Evolutionary conservation across 2,888 invertebrate genomes (phyloP), one percentile per base, ranked within the genome.

Genomic region (Pristionchus fissidentatus): DNA sequence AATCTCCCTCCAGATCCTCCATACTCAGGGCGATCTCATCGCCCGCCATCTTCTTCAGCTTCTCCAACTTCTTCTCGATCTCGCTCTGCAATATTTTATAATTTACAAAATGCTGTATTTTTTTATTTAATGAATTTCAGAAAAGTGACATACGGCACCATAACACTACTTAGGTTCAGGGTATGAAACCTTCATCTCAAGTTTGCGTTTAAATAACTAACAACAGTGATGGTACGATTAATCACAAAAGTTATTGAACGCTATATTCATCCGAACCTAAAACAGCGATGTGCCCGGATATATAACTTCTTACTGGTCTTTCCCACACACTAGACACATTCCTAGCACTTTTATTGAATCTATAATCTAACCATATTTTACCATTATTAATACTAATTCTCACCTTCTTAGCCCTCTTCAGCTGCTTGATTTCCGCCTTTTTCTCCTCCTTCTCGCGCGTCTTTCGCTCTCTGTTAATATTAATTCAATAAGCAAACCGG

Each of bases 31-130:
- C 95, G 60, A 96, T 94, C 32, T 95, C 94, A 92, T 96, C 96
- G 22, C 97, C 98, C 2, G 97, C 96, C 46, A 97, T 95, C 92
- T 96, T 95, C 93, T 96, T 96, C 10, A 99, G 93, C 93, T 95
- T 95, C 83, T 95, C 94, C 77, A 98, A 95, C 93, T 97, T 97
- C 85, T 96, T 95, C 92, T 96, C 95, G 86, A 98, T 96, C 93
- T 98, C 97, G 92, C 95, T 95, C 84, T 95, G 46, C 3, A 57
- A 35, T 43, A 60, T 41, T 79, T 7, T n/a, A 38, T n/a, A 77
- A 52, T 52, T 35, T 32, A 52, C 3, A 8, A 77, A 46, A 32
- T n/a, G n/a, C n/a, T n/a, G n/a, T n/a, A n/a, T 35, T 22, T 49
- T 26, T n/a, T 43, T 22, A 41, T n/a, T n/a, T n/a, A n/a, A n/a